Base-by-base conservation (phyloP, 2,888 invertebrate genomes). In the Meganola albula region DNA sequence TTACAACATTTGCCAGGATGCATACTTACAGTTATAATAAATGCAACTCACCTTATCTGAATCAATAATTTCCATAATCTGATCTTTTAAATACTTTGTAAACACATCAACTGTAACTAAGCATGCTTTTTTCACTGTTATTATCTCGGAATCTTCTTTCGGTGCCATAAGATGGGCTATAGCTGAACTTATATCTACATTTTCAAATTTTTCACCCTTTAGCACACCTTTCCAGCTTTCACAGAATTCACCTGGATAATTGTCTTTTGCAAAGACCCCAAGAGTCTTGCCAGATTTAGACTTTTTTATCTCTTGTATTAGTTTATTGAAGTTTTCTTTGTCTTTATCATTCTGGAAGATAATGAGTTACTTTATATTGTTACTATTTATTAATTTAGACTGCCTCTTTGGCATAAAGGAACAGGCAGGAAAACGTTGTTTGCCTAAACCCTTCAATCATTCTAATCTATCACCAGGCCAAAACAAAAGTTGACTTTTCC, bases 41-140 rank as follows among this genome's bases (percentile, higher is more conserved):
- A 10, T 12, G 12, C 4, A 44, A 42, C 56, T 66, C 73, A 93
- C 93, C 88, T 94, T 97, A 71, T 99, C 99, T 3, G 96, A 93
- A 88, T 99, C 99, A 65, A 99, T 97, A 52, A 99, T 96, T 74
- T 98, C 98, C 94, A 99, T 97, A 48, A 99, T 95, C 79, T 99
- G 97, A 76, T 98, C 97, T 74, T 97, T 96, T 23, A 99, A 89
- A 78, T 96, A 98, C 74, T 99, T 99, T 27, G 93, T 95, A 74
- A 98, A 99, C 8, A 99, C 92, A 80, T 98, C 98, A 33, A 95
- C 94, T 6, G 98, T 95, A 7, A 97, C 96, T 67, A 94, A 85
- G 54, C 95, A 95, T 0, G 99, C 98, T 80, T 97, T 97, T 65
- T 95, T 96, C 31, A 98, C 91, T 5, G 93, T 92, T 28, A 92